Base-by-base conservation (phyloP, 2,113 vertebrate species). In the Syngnathoides biaculeatus region DNA sequence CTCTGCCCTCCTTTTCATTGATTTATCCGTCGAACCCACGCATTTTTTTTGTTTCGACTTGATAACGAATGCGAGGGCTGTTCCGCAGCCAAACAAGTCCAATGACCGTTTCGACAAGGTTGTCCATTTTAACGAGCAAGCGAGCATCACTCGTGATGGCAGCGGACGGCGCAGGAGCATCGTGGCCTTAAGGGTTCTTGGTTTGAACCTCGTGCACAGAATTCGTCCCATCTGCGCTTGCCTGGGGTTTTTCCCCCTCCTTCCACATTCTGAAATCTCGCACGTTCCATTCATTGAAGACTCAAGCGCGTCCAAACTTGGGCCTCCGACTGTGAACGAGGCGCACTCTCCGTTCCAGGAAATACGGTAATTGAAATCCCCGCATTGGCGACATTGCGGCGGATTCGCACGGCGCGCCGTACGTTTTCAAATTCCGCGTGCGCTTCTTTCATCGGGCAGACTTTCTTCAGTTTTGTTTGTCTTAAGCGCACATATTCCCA, bases 391-490 rank as follows among this genome's bases (percentile, higher is more conserved):
- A 80, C 65, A 76, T 62, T 85, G 52, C 53, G 68, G 76, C 6
- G 24, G 72, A 74, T 85, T 83, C 81, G 74, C 74, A 57, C 50
- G 55, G 72, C 74, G 78, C 87, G 78, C 79, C 74, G 81, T 71
- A 81, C 80, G 72, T 89, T 77, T 68, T 78, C 52, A 72, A 86
- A 75, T 85, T 86, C 73, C 67, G 82, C 53, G 79, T 43, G 17
- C 27, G 75, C 64, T 71, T 78, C 89, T 90, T 90, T 90, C 83
- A 90, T 90, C 90, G 82, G 85, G 66, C 73, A 74, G 75, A 85
- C 86, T 88, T 86, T 86, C 86, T 87, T 89, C 82, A 85, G 84
- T 87, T 89, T 91, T 90, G 90, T 91, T 91, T 90, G 87, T 87
- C 86, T 89, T 87, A 87, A 89, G 85, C 82, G 84, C 80, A n/a